These are phyloP conservation scores for Tetramorium alpestre DNA, from an alignment of 1,140 invertebrate species.

Conservation along the genomic window DNA sequence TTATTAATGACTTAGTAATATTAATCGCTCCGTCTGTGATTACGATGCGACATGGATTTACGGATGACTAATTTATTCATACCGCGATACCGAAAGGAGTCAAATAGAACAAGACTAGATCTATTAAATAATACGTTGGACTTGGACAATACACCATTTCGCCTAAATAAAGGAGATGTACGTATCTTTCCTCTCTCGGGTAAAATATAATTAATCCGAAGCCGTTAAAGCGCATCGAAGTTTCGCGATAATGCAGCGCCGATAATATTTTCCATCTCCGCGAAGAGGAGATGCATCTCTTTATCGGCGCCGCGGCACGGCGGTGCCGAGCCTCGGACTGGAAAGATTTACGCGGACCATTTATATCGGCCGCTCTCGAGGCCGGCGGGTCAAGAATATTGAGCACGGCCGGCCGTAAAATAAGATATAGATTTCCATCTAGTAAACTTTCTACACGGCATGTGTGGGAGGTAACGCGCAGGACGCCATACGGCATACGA, in stretches of 20 bases:
- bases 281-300: conserved; percentile 28
- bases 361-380: conserved; percentile 73
- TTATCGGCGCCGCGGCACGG: not conserved
- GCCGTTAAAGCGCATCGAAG: not conserved
- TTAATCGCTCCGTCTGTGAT: conserved; percentile 14
- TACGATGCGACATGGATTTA: conserved; percentile 7
- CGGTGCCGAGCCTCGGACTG: not conserved
- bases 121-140: not conserved
- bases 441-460: conserved; percentile 81
- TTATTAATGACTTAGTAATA: conserved; percentile 44
- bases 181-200: not conserved
- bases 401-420: conserved; percentile 79
- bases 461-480: conserved; percentile 78
- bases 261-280: conserved; percentile 44
- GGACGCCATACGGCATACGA: conserved; percentile 80
- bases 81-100: not conserved
- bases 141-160: not conserved
- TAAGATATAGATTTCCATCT: conserved; percentile 85
- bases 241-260: not conserved
- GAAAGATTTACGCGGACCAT: conserved; percentile 76
- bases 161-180: not conserved
- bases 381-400: conserved; percentile 77
- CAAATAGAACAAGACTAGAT: not conserved
- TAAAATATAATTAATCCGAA: not conserved
- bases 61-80: conserved; percentile 26